Evolutionary conservation across 2,888 invertebrate genomes (phyloP), one percentile per base, ranked within the genome.

Genomic region (Rhaphigaster nebulosa): DNA sequence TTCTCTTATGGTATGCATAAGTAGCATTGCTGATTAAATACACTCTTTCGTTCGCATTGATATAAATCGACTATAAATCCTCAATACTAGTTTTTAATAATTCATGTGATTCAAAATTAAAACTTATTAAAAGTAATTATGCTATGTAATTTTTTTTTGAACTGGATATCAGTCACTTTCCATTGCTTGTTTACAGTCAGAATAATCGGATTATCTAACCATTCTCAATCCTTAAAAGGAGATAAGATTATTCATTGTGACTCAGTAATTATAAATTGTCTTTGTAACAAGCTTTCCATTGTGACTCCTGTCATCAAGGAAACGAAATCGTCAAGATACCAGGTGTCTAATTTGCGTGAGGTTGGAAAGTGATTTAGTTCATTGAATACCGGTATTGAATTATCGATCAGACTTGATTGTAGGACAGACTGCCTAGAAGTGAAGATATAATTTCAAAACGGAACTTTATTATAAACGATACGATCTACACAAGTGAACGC

Each of bases 181-280:
- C 70, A 70, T 70, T 70, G 18, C 70, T 70, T 34, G 34, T 70
- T 70, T 70, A 65, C 13, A 26, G 5, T 70, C 8, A 70, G 18
- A 34, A 70, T 70, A 1, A 70, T 70, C 34, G 10, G 70, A 34
- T 8, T 70, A 34, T 70, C 34, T 70, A 18, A 34, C 34, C 34
- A 34, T 70, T 70, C 70, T 70, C 6, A 20, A 70, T 34, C 20
- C 34, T 70, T 34, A 20, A 1, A 70, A 6, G 29, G 70, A 70
- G 70, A 70, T 70, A 70, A 34, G 70, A 70, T 70, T 70, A 34
- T 65, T 70, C 70, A 70, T 34, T 70, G 34, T 70, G 20, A 70
- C 29, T n/a, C 26, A 29, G 34, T 70, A 70, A 70, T 70, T 70
- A 70, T 38, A 34, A 70, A 70, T 70, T 70, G 34, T 70, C 70